Evolutionary conservation across 2,797 vertebrate genomes (phyloP).

Genomic region (Tadarida brasiliensis): DNA sequence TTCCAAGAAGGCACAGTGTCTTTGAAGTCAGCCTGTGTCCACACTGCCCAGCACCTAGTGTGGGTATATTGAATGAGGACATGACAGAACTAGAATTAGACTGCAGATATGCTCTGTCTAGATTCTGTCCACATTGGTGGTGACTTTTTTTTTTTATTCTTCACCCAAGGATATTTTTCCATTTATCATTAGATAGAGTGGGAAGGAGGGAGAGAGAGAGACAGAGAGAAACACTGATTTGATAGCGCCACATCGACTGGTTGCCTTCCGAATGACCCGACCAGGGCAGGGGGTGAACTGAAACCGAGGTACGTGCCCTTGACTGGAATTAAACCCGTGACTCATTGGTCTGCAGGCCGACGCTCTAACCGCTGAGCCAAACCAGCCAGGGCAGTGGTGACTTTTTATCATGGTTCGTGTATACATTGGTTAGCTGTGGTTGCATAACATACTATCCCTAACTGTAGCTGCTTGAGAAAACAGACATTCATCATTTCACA

Average conservation of each 20-base stretch:
- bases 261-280: no score
- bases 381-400: no score
- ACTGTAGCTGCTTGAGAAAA: neutral
- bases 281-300: no score
- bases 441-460: neutral
- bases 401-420: neutral
- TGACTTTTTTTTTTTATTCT: neutral
- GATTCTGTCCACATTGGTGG: neutral
- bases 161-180: no score
- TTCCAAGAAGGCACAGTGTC: neutral
- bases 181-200: no score
- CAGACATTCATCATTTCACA: neutral
- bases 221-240: no score
- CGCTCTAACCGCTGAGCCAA: no score
- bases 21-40: neutral
- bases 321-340: no score
- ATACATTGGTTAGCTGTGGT: neutral
- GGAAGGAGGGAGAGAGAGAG: no score
- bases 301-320: no score
- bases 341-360: no score
- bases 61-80: neutral
- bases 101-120: neutral
- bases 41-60: neutral
- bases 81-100: neutral
- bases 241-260: no score